Evolutionary conservation across 2,888 invertebrate species (phyloP), one percentile per base, ranked within the genome.

Genomic region (Nemotelus nigrinus): DNA sequence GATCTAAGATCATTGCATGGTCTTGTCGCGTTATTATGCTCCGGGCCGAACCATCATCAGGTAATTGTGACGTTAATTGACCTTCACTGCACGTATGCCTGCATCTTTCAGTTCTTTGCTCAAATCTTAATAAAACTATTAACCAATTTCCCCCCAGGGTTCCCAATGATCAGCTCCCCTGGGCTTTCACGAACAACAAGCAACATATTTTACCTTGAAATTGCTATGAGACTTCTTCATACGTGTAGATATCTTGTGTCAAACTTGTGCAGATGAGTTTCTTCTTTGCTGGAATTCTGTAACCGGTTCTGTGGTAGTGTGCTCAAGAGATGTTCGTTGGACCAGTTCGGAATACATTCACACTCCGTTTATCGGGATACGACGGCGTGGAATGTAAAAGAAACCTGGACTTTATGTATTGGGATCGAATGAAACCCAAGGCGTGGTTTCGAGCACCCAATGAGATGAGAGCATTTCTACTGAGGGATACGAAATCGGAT

Each of bases 111-210:
- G 44, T 63, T 45, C 44, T 6, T 45, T 41, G n/a, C 44, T 58
- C 7, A 71, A 76, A 78, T 57, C 65, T 78, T 78, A 60, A 78
- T 71, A 78, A 78, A 78, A 78, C 71, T 58, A 76, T 78, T 78
- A 76, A 78, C 76, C 47, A 76, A 78, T 78, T 71, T 71, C 70
- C 57, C 67, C 47, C 65, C 41, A 43, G 55, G 70, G 44, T 47
- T 72, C 74, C 57, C 72, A 48, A 7, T 57, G 71, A 72, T 50
- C 43, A 45, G 53, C 43, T 3, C 47, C 47, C 41, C 25, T 25
- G 25, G 25, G 25, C 25, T 25, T 25, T 25, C 25, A 25, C 25
- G 25, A 25, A 25, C 25, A 25, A 25, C 25, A 25, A 25, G 25
- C 25, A 25, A 25, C 25, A 25, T 25, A 25, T 25, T 25, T 25